Evolutionary conservation across 2,113 vertebrate genomes (phyloP).

Genomic region (Macrotus californicus): DNA sequence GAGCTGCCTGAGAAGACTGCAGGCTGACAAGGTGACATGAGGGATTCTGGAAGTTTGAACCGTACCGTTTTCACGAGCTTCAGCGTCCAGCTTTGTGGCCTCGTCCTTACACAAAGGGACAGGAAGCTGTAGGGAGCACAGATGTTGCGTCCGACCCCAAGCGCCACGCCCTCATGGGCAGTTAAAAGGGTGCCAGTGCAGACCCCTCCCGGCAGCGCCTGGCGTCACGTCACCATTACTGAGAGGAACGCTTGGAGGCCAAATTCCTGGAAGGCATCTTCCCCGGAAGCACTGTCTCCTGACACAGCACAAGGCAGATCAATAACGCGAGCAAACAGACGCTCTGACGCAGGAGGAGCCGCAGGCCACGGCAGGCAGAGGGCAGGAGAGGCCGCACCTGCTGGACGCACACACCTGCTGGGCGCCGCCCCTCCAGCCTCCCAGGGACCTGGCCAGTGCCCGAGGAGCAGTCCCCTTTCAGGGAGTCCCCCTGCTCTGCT

Average conservation of each 20-base stretch:
- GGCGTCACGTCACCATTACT: no score
- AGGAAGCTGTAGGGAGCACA: neutral
- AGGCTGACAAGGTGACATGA: rapidly evolving
- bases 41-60: neutral
- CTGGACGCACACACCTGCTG: rapidly evolving
- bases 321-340: neutral
- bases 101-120: no score
- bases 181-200: rapidly evolving
- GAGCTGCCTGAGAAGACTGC: neutral
- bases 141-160: rapidly evolving
- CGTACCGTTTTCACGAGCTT: neutral
- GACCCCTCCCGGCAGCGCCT: rapidly evolving
- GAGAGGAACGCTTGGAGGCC: neutral
- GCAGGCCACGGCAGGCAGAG: neutral
- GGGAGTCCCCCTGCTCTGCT: rapidly evolving
- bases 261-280: neutral
- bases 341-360: rapidly evolving
- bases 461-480: rapidly evolving
- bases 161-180: rapidly evolving
- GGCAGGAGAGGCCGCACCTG: neutral
- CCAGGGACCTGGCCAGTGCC: rapidly evolving
- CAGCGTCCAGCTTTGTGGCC: no score
- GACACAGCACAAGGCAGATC: neutral
- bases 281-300: neutral
- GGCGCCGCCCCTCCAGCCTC: neutral